Base-by-base conservation (phyloP, 1,140 invertebrate species). In the Drosophila busckii region DNA sequence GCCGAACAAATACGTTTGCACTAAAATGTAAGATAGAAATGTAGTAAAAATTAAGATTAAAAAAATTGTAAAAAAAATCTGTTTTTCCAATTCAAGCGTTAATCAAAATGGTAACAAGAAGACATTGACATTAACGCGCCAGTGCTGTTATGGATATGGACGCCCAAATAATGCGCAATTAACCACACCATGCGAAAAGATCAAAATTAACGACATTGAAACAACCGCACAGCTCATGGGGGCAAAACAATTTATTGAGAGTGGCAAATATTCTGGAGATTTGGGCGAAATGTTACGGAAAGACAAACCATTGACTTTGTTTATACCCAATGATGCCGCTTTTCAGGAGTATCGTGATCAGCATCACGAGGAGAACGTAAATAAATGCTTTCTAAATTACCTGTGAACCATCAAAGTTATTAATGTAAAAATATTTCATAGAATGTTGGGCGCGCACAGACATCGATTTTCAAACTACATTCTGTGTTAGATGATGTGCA, bases 71-170 rank as follows among this genome's bases (percentile, higher is more conserved):
- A 22, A 7, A 16, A 4, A 4, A 26, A 48, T 13, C 9, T 34
- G 25, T 28, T 13, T 42, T 10, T 28, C 15, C 4, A 46, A 26
- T 54, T 19, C 15, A 45, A 91, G 90, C 62, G 85, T 89, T 15
- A 90, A 89, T 54, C 88, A 89, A 60, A 89, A 90, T 66, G 90
- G 90, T 32, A 88, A 90, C 13, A 88, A 89, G 59, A 91, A 90
- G 78, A 91, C 90, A 10, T 71, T 90, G 52, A 88, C 88, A 7
- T 80, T 90, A 41, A 90, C 88, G 31, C 90, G 91, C 42, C 90
- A 91, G 69, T 92, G 91, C 62, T 92, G 91, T 63, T 88, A 91
- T 54, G 91, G 91, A 10, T 91, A 88, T 82, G 82, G 87, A 44
- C 87, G 90, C 46, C 73, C 87, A 38, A 70, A 84, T 4, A 88